Base-by-base conservation (phyloP, 2,888 invertebrate genomes). In the Epirrita christyi region DNA sequence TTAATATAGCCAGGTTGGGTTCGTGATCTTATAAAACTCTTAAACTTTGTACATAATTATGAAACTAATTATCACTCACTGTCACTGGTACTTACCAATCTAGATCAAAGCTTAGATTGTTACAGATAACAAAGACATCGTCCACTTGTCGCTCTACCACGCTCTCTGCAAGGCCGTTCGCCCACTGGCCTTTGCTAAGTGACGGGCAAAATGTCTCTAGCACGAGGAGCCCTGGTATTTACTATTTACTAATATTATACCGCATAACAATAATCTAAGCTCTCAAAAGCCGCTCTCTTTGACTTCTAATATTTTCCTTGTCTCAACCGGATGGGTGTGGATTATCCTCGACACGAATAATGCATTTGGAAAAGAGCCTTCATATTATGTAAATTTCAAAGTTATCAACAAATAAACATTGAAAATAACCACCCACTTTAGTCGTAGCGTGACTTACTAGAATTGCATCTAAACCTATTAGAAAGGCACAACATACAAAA, bases 201-300 rank as follows among this genome's bases (percentile, higher is more conserved):
- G 88, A 82, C 93, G 89, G 79, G 93, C 89, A 55, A 75, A 78
- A 80, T 75, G 71, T 75, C 76, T 72, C 64, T 68, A 60, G 65
- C 68, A 66, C 62, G 55, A 58, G 48, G 53, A 58, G 61, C 59
- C 42, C 55, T 54, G 58, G 37, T 64, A 60, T 58, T 59, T 54
- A 59, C 58, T 15, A 47, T 40, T 51, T 40, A 40, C n/a, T n/a
- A 11, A 1, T 36, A 36, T 11, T 11, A 11, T 11, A 36, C 11
- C n/a, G n/a, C 32, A 32, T 32, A 32, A 32, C 0, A 32, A 32
- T 32, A 9, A 32, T 9, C 5, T 32, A 32, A 5, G 32, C 32
- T 32, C 9, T 7, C 6, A 32, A 32, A 6, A 7, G 28, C n/a
- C n/a, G n/a, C n/a, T n/a, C n/a, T n/a, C 8, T 32, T 32, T 8